Evolutionary conservation across 2,888 invertebrate genomes (phyloP).

Genomic region (Philereme transversata): DNA sequence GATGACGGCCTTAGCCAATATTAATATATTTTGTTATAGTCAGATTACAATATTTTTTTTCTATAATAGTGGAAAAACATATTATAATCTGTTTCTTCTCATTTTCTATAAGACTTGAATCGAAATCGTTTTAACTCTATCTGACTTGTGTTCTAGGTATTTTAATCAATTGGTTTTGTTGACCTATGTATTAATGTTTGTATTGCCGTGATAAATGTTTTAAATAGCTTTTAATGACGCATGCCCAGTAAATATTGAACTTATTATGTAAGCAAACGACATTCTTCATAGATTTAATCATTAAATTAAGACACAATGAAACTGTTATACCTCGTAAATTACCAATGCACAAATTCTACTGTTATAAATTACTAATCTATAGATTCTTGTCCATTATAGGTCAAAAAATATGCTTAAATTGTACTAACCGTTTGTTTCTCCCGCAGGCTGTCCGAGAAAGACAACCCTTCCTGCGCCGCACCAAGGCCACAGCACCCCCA

Average conservation of each 20-base stretch:
- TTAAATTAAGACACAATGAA: conserved; percentile 6
- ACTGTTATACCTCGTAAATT: conserved; percentile 19
- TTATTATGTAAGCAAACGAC: conserved; percentile 25
- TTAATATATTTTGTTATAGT: neutral
- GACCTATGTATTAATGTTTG: no score
- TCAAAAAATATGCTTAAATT: neutral
- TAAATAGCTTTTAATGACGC: no score
- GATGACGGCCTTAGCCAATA: neutral
- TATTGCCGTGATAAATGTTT: no score
- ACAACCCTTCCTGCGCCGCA: conserved; percentile 71
- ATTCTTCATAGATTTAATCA: conserved; percentile 38
- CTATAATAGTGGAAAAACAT: no score
- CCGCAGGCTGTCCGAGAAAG: conserved; percentile 56
- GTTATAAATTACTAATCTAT: neutral
- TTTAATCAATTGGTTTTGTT: no score
- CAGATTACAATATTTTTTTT: no score
- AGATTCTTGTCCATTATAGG: no score
- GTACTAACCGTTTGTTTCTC: conserved; percentile 43
- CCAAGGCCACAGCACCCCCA: conserved; percentile 68
- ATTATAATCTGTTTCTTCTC: no score
- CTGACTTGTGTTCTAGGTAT: no score
- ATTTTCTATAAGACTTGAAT: no score
- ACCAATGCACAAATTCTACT: neutral
- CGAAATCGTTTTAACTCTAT: no score
- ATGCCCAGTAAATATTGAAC: neutral